Base-by-base conservation (phyloP, 2,113 vertebrate genomes). In the Galeopterus variegatus region DNA sequence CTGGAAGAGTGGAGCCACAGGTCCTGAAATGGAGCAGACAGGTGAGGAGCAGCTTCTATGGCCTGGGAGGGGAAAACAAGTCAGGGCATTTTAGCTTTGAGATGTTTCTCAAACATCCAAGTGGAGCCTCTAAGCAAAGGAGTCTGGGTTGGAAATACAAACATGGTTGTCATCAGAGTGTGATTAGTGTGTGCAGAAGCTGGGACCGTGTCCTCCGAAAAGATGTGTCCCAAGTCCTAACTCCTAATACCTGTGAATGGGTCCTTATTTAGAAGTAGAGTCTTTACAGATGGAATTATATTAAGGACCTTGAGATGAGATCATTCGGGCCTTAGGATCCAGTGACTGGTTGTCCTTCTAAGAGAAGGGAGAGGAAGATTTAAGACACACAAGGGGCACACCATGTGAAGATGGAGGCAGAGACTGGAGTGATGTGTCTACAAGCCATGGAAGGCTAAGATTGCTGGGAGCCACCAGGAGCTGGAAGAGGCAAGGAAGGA, bases 11-110 rank as follows among this genome's bases (percentile, higher is more conserved):
- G 58, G 76, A 77, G 64, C 64, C 36, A 2, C 31, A 67, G 84
- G 85, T 95, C 92, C 76, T 0, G 0, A 28, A 23, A 28, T 1
- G 31, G 5, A 64, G 85, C 41, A 31, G 26, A 69, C 18, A 52
- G 19, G 76, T 24, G 73, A 69, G 24, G 41, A 82, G 52, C 60
- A 36, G 79, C 14, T 48, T 81, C 93, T 58, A 14, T 9, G 36
- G 54, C 73, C 94, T 97, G 60, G 11, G 24, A 62, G 69, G 65
- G 95, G 41, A 86, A 17, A 65, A 86, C 26, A 75, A 28, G 41
- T 15, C 0, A 6, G 48, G 82, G 31, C 12, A 9, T 2, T 26
- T 54, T 15, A 52, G 50, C 48, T 56, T 4, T 50, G 31, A 60
- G 77, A 36, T 0, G 31, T n/a, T 75, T 41, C 56, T 75, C 82